Conservation (phyloP, 2,888 invertebrate genomes). For the Mantis religiosa region DNA sequence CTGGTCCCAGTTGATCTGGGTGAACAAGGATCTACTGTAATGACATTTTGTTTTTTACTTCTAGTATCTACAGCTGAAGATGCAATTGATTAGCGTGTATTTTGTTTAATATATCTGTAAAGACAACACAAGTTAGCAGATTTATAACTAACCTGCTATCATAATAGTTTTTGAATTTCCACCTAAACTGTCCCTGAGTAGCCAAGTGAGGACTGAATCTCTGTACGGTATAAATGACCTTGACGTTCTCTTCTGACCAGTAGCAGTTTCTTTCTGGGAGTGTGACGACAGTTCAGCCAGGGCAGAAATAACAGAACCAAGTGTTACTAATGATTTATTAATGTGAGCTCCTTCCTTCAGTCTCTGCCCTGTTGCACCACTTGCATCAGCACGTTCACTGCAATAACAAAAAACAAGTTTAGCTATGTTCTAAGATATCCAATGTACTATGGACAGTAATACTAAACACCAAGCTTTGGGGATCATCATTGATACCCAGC, state of each 20-base stretch:
- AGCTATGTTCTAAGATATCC: too few relatives aligned
- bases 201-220: slow-evolving; percentile 84
- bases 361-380: slow-evolving; percentile 86
- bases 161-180: slow-evolving; percentile 89
- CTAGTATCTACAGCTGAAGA: too few relatives aligned
- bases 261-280: slow-evolving; percentile 23
- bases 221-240: slow-evolving; percentile 78
- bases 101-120: too few relatives aligned
- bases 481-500: too few relatives aligned
- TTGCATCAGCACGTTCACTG: slow-evolving; percentile 83
- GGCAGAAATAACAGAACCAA: slow-evolving; percentile 83
- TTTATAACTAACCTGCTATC: slow-evolving; percentile 60
- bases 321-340: slow-evolving; percentile 82
- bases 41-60: too few relatives aligned
- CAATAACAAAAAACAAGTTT: background rate
- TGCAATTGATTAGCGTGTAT: too few relatives aligned
- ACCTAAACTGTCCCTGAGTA: slow-evolving; percentile 81
- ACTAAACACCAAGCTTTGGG: too few relatives aligned
- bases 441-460: too few relatives aligned
- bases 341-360: slow-evolving; percentile 88
- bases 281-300: slow-evolving; percentile 62
- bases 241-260: slow-evolving; percentile 49
- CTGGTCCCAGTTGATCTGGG: too few relatives aligned
- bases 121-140: too few relatives aligned
- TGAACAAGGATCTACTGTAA: too few relatives aligned